A percentile compares a stretch with the other conserved stretches of the same genome.
Evolutionary conservation across 2,888 invertebrate species (phyloP).

Genomic region (Sinotaia quadrata): DNA sequence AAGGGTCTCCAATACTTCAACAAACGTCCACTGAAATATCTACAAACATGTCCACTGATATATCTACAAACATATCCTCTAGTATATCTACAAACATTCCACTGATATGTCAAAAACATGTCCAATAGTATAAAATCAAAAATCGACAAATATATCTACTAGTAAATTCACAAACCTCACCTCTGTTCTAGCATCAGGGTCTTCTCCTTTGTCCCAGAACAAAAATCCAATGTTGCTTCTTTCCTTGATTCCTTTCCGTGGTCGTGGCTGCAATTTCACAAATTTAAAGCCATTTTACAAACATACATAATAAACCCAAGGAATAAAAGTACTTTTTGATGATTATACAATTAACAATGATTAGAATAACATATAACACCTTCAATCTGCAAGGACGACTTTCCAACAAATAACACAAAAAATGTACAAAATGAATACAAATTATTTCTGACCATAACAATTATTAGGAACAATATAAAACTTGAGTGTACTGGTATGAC

Average conservation of each 20-base stretch:
- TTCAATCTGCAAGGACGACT: not conserved
- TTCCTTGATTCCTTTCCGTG: slow-evolving; percentile 81
- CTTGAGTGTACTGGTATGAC: slow-evolving; percentile 20
- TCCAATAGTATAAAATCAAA: too few species aligned
- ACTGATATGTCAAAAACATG: too few species aligned
- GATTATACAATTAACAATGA: too few species aligned
- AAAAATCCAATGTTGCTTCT: slow-evolving; percentile 82
- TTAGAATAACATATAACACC: too few species aligned
- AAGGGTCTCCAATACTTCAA: too few species aligned
- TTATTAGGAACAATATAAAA: not conserved
- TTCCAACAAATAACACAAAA: not conserved
- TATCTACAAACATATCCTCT: too few species aligned
- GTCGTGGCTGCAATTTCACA: slow-evolving; percentile 78
- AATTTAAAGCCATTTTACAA: not conserved
- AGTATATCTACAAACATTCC: too few species aligned
- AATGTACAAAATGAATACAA: not conserved
- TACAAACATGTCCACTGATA: too few species aligned
- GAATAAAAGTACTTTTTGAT: too few species aligned
- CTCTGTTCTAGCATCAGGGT: slow-evolving; percentile 58
- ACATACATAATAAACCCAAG: too few species aligned
- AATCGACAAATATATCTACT: too few species aligned
- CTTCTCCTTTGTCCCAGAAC: slow-evolving; percentile 77
- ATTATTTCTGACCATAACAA: not conserved
- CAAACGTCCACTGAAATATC: too few species aligned
- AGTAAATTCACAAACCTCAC: slow-evolving; percentile 44